Conservation (phyloP, 1,140 invertebrate genomes). For the Neodiprion virginianus region DNA sequence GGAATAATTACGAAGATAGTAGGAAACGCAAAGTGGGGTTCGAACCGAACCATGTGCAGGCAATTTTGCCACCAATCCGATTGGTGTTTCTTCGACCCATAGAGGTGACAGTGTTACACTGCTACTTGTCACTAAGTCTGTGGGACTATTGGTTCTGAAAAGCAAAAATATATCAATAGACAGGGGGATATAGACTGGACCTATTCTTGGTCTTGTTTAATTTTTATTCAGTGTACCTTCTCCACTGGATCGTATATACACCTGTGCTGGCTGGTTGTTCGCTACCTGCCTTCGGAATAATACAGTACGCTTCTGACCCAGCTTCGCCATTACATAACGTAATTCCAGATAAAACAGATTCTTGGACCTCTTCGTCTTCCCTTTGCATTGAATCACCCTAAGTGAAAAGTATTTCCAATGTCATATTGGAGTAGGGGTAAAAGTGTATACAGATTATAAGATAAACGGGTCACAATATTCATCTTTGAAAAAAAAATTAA, state of each 20-base stretch:
- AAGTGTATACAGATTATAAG: conserved; percentile 21
- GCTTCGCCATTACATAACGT: conserved; percentile 57
- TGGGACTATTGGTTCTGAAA: conserved; percentile 45
- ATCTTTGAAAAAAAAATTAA: conserved; percentile 20
- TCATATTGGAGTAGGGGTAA: conserved; percentile 31
- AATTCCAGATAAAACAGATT: conserved; percentile 46
- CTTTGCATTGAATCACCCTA: conserved; percentile 51
- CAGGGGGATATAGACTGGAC: conserved; percentile 26
- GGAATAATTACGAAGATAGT: conserved; percentile 77
- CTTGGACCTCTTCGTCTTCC: conserved; percentile 37
- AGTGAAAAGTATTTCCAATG: conserved; percentile 23
- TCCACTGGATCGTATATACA: conserved; percentile 79
- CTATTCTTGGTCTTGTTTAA: conserved; percentile 11
- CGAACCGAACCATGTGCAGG: conserved; percentile 79
- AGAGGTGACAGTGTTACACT: conserved; percentile 66
- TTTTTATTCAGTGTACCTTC: conserved; percentile 62
- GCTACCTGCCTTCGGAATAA: conserved; percentile 58
- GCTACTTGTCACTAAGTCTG: conserved; percentile 55
- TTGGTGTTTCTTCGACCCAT: conserved; percentile 70
- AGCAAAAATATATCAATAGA: conserved; percentile 16
- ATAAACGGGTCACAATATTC: not conserved
- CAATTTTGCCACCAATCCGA: conserved; percentile 75
- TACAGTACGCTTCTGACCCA: conserved; percentile 62
- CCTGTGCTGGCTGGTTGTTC: conserved; percentile 69
- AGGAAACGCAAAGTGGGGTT: conserved; percentile 73